Base-by-base conservation (phyloP, 2,888 invertebrate species). In the Lycaena phlaeas region DNA sequence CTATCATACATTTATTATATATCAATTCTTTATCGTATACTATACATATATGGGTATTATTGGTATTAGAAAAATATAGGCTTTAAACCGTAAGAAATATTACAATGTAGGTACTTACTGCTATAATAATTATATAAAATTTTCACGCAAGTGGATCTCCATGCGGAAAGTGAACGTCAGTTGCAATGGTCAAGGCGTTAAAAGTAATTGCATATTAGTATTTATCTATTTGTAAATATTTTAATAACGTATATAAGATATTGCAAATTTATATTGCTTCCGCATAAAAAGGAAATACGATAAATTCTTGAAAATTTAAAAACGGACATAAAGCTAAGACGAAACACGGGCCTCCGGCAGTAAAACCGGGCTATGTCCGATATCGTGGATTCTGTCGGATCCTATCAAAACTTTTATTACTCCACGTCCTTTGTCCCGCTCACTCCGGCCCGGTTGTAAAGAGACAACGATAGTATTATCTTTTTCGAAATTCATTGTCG, bases 401-500 rank as follows among this genome's bases (percentile, higher is more conserved):
- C 70, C 76, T 76, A 84, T 84, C 81, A 82, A 81, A 78, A 73
- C 56, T 82, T 84, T 82, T 84, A 84, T 73, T 76, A 66, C 68
- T 27, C 10, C 56, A 46, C 57, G 54, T 50, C 61, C 66, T 72
- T 70, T 72, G 70, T 81, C 78, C 69, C 55, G 59, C 64, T 77
- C 70, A 9, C 61, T 58, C 74, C 59, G 57, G 64, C 63, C 58
- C 60, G 65, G 65, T 56, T 64, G 61, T 69, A 76, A 74, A 68
- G 74, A 70, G 76, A 72, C 61, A 68, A 61, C 65, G 63, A 75
- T 74, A 71, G 39, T 30, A 39, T 39, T 39, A 76, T 78, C 77
- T 78, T 79, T 81, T 81, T 75, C 77, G 73, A 68, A 78, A 84
- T 82, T 81, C 82, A 84, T 79, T 77, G 82, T 79, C 78, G 76